Base-by-base conservation (phyloP, 2,797 vertebrate species). In the Chanos chanos region DNA sequence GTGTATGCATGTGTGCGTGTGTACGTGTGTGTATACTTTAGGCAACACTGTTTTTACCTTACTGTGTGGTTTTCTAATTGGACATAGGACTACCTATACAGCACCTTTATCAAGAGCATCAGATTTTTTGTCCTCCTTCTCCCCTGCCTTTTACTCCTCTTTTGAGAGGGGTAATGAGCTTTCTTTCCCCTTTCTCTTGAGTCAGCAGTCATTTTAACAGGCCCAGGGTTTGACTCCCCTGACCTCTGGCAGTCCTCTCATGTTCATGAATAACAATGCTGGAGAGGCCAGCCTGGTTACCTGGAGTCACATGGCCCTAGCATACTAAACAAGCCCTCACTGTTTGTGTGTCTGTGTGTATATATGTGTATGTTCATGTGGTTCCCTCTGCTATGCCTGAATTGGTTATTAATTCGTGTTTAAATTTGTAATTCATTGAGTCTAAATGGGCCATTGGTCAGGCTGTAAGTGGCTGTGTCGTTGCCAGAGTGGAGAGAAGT, bases 181-280 rank as follows among this genome's bases (percentile, higher is more conserved):
- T 41, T 50, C 61, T 49, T 22, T n/a, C n/a, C n/a, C n/a, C n/a
- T n/a, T n/a, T n/a, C n/a, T n/a, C n/a, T 77, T 81, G 80, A 83
- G 31, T 83, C 83, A 83, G 81, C 73, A 39, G 44, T 48, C 55
- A 28, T 68, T 69, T 45, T 69, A 62, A 68, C n/a, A 72, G 68
- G 70, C 61, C 66, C 28, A 71, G 72, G 73, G 69, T 77, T 76
- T 73, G 77, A 81, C 77, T 77, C 71, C 51, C 62, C 53, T 78
- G 79, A 86, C 81, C 85, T 83, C 82, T 68, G 60, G 61, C 33
- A 61, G 61, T 79, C 60, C 62, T 78, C 68, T 80, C 65, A 70
- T 78, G 66, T 76, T 78, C 79, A 78, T 78, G 81, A 85, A 78
- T 83, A 83, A 85, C 81, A 76, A 76, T 78, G 68, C 61, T 18